These are phyloP conservation scores for Triplophysa yarkandensis DNA, from an alignment of 2,797 vertebrate genomes.

Conservation along the genomic window DNA sequence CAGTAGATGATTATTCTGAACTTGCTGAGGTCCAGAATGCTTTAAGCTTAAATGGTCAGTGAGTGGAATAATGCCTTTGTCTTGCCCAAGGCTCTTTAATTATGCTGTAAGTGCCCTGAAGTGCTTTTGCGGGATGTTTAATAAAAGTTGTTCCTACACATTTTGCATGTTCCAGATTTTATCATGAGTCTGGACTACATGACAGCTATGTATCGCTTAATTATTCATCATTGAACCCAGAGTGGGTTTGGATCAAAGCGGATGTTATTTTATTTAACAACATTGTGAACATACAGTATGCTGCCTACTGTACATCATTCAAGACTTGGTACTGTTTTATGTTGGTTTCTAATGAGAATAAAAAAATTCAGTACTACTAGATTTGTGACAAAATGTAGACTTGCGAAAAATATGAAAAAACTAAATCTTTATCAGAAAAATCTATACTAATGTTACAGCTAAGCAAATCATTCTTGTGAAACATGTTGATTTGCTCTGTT, in stretches of 20 bases:
- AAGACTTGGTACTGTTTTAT: conserved; percentile 4
- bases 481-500: neutral
- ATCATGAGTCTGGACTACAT: conserved; percentile 21
- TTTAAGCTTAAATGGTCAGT: neutral
- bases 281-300: neutral
- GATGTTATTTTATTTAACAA: conserved; percentile 41
- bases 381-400: too few species aligned
- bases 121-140: conserved; percentile 20
- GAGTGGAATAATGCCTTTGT: conserved; percentile 26
- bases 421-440: neutral
- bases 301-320: conserved; percentile 2
- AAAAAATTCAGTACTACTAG: conserved; percentile 8
- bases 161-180: conserved; percentile 21
- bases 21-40: neutral
- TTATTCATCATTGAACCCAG: conserved; percentile 42
- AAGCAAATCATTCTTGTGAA: neutral
- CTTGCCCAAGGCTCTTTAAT: conserved; percentile 19
- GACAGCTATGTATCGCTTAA: conserved; percentile 27
- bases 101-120: conserved; percentile 33
- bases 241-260: neutral
- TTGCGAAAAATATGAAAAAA: neutral
- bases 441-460: neutral
- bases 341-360: conserved; percentile 28
- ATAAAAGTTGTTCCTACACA: conserved; percentile 26
- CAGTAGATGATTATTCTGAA: neutral